Evolutionary conservation across 1,140 invertebrate genomes (phyloP).

Genomic region (Stenopsyche tienmushanensis): DNA sequence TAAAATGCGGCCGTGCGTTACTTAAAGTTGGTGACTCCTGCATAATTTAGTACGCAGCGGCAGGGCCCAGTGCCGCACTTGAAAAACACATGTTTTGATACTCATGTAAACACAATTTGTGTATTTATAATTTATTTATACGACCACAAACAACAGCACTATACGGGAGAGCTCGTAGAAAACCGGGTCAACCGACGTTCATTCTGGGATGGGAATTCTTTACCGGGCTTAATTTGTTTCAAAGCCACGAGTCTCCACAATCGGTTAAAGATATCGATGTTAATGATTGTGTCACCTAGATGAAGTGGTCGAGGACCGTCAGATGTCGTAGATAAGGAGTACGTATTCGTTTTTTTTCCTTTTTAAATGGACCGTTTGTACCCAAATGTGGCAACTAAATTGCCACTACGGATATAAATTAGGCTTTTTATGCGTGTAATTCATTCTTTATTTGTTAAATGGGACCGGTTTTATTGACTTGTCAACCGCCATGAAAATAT

Average conservation of each 20-base stretch:
- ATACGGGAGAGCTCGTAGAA: too few species aligned
- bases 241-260: too few species aligned
- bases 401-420: not conserved
- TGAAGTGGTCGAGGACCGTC: not conserved
- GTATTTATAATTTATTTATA: not conserved
- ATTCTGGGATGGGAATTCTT: too few species aligned
- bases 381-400: not conserved
- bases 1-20: not conserved
- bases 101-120: not conserved
- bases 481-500: not conserved
- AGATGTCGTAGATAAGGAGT: not conserved
- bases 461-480: constrained; percentile 15
- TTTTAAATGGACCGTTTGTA: not conserved
- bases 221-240: too few species aligned
- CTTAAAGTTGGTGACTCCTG: not conserved
- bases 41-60: not conserved
- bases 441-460: not conserved
- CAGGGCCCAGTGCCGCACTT: not conserved
- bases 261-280: too few species aligned
- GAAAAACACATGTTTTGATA: not conserved
- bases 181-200: too few species aligned
- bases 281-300: too few species aligned
- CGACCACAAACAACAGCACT: not conserved
- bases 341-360: too few species aligned
- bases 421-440: constrained; percentile 4